Conservation (phyloP, 2,888 invertebrate genomes). For the Phyllotreta striolata region DNA sequence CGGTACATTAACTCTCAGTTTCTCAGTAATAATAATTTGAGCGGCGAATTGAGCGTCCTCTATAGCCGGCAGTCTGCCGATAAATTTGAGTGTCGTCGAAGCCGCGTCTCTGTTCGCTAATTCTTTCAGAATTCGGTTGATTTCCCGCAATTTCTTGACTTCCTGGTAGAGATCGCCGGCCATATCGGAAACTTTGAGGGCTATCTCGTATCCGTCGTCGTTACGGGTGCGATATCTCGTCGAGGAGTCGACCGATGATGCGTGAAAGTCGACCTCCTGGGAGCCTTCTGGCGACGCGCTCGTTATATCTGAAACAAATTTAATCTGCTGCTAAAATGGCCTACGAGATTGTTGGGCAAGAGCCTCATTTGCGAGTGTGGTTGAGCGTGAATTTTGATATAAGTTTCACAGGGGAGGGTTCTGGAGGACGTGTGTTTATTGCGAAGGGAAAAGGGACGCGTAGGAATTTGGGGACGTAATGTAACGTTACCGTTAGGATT, state of each 20-base stretch:
- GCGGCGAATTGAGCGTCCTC: constrained; percentile 41
- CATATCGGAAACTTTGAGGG: constrained; percentile 42
- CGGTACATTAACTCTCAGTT: constrained; percentile 45
- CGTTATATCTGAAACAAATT: constrained; percentile 38
- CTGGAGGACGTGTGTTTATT: too few species aligned
- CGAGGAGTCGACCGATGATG: constrained; percentile 26
- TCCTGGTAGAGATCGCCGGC: constrained; percentile 41
- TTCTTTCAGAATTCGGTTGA: constrained; percentile 39
- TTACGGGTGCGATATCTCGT: constrained; percentile 28
- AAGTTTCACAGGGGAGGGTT: constrained; percentile 5
- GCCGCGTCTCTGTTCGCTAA: constrained; percentile 41
- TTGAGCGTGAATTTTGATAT: constrained; percentile 20
- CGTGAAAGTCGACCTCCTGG: constrained; percentile 29
- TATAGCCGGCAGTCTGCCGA: constrained; percentile 42
- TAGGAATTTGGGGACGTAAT: too few species aligned
- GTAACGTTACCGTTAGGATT: too few species aligned
- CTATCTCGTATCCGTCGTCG: constrained; percentile 23
- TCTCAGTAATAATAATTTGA: constrained; percentile 47
- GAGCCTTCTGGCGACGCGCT: constrained; percentile 19
- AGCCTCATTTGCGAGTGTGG: constrained; percentile 12
- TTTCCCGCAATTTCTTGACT: constrained; percentile 40
- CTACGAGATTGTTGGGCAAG: constrained; percentile 21
- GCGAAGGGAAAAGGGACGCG: too few species aligned
- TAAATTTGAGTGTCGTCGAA: constrained; percentile 40
- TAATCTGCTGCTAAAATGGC: constrained; percentile 30